Base-by-base conservation (phyloP, 2,888 invertebrate species). In the Amorpha juglandis region DNA sequence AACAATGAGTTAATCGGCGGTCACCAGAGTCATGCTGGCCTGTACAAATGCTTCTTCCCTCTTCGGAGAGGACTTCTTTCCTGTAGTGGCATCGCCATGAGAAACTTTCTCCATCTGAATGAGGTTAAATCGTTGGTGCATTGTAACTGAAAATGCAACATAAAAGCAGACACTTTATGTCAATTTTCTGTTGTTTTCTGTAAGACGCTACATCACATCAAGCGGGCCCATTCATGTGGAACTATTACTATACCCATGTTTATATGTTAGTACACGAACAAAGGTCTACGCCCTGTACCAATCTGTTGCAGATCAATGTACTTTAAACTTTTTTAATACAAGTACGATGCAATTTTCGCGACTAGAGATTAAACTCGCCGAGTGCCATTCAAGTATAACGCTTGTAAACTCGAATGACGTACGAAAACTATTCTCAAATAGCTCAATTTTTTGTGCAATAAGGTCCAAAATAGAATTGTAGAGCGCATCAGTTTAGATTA, bases 261-360 rank as follows among this genome's bases (percentile, higher is more conserved):
- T 52, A 12, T 14, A 27, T 14, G 27, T 14, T 6, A 14, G 12
- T 52, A 21, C 14, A 27, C 19, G 52, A 52, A 11, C 38, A 16
- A 58, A 58, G 58, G 58, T 38, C 58, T 42, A 19, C 38, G 38
- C 42, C 19, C 58, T 6, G 38, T 0, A 6, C 55, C 58, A 58
- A 58, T 58, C 58, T 58, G 58, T 58, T 58, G 42, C 58, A 58
- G 42, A 12, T 58, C 19, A 58, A 21, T 21, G 58, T 12, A 11
- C 58, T 42, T 19, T 19, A 58, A 58, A 58, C 19, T 58, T 58
- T 58, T 58, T 58, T 58, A 58, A 58, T 58, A 50, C 11, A 33
- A 33, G 35, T 53, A 42, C 58, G 58, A 42, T 58, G 58, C 58
- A 42, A 53, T 58, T 58, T 42, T 38, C 58, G 58, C 58, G 42